A percentile compares a stretch with the other conserved stretches of the same genome.
These are phyloP conservation scores for Mormyrus proboscirostris DNA, from an alignment of 2,797 vertebrate genomes.

Conservation along the genomic window DNA sequence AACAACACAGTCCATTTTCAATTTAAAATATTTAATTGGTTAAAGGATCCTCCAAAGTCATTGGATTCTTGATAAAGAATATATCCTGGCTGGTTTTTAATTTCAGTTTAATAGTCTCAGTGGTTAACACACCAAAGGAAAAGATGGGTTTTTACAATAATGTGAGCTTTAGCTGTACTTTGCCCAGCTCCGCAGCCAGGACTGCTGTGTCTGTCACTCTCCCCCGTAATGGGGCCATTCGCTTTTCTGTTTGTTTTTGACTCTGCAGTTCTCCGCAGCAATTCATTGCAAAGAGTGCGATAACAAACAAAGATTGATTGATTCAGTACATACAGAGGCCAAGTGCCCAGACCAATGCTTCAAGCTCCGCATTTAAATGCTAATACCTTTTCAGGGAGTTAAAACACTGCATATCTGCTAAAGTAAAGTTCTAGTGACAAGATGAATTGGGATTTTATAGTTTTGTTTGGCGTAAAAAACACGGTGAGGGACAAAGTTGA, in stretches of 20 bases:
- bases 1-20: background rate
- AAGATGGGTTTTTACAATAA: background rate
- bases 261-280: slow-evolving; percentile 32
- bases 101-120: slow-evolving; percentile 4
- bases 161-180: background rate
- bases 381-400: slow-evolving; percentile 35
- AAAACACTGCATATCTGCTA: slow-evolving; percentile 13
- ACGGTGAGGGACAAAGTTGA: background rate
- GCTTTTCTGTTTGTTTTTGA: slow-evolving; percentile 26
- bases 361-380: slow-evolving; percentile 48
- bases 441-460: slow-evolving; percentile 23
- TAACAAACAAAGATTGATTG: slow-evolving; percentile 48
- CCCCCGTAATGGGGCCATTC: background rate
- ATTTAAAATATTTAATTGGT: background rate
- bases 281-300: slow-evolving; percentile 38
- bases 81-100: background rate
- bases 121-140: slow-evolving; percentile 8
- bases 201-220: background rate
- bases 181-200: background rate
- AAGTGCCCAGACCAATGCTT: slow-evolving; percentile 40
- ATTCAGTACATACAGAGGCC: slow-evolving; percentile 34
- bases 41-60: background rate
- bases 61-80: background rate
- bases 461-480: slow-evolving; percentile 16
- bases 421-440: slow-evolving; percentile 27